A percentile compares a stretch with the other conserved stretches of the same genome.
Evolutionary conservation across 2,113 vertebrate species (phyloP).

Genomic region (Sterna hirundo): DNA sequence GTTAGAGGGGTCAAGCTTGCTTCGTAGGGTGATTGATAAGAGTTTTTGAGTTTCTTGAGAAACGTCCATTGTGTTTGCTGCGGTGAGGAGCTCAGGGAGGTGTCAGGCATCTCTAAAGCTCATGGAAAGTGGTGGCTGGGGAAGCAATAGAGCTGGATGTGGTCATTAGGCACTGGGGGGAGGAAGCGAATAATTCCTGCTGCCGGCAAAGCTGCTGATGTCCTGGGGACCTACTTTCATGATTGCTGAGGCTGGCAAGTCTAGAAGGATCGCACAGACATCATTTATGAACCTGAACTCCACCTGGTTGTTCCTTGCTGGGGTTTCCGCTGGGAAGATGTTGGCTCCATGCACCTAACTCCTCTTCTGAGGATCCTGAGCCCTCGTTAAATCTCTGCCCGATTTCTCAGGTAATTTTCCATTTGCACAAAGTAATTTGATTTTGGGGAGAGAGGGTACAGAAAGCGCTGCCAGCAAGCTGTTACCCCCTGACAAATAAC

Average conservation of each 20-base stretch:
- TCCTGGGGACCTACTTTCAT: not conserved
- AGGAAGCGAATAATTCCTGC: not conserved
- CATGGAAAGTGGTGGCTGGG: not conserved
- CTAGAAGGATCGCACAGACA: not conserved
- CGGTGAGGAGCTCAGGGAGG: not conserved
- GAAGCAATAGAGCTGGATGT: not conserved
- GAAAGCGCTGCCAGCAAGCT: not conserved
- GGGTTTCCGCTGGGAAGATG: not conserved
- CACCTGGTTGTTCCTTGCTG: not conserved
- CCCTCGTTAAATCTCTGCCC: not conserved
- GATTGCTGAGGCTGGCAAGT: not conserved
- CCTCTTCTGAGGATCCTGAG: not conserved
- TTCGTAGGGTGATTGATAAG: not conserved
- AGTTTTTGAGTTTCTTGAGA: not conserved
- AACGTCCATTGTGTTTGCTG: not conserved
- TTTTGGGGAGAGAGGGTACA: not conserved
- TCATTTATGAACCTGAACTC: not conserved
- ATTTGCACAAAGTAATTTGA: not conserved
- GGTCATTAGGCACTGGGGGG: not conserved
- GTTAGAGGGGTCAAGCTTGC: not conserved
- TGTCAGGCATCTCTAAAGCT: not conserved
- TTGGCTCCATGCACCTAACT: not conserved
- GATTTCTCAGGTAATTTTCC: not conserved
- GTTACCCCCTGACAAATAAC: not conserved
- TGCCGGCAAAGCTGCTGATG: not conserved